Percentiles rank a stretch among this genome's conserved stretches.
Conservation (phyloP, 1,140 invertebrate genomes). For the Lerema accius region DNA sequence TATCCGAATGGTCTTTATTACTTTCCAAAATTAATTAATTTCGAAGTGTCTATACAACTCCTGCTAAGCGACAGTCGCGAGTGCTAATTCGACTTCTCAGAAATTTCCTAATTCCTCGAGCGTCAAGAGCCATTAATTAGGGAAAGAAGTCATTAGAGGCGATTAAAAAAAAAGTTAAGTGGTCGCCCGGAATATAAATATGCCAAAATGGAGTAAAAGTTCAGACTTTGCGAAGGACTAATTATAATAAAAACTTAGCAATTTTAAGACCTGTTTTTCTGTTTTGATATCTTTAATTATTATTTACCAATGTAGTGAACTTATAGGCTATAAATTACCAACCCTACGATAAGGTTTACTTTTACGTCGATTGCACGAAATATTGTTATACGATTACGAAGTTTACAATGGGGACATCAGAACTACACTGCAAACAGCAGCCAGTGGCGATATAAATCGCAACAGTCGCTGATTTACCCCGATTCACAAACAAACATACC, state of each 20-base stretch:
- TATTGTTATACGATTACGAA: too few species aligned
- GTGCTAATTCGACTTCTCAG: slow-evolving; percentile 52
- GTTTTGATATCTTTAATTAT: neutral
- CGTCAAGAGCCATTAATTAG: slow-evolving; percentile 71
- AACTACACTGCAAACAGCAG: neutral
- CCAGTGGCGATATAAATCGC: neutral
- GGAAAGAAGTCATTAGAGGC: slow-evolving; percentile 67
- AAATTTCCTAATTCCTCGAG: slow-evolving; percentile 63
- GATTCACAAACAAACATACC: slow-evolving; percentile 36
- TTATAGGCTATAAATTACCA: too few species aligned
- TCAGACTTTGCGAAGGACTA: slow-evolving; percentile 7
- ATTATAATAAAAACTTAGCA: slow-evolving; percentile 19
- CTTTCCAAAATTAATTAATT: neutral
- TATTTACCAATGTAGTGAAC: too few species aligned
- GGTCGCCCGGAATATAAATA: slow-evolving; percentile 59
- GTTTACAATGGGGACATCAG: neutral
- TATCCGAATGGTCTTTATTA: too few species aligned
- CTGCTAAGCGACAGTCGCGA: slow-evolving; percentile 37
- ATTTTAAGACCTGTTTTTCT: neutral
- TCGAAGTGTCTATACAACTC: slow-evolving; percentile 2
- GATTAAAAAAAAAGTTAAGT: slow-evolving; percentile 69
- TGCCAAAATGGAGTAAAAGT: slow-evolving; percentile 40
- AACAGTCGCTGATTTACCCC: neutral
- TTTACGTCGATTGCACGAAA: too few species aligned
- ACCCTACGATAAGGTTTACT: too few species aligned